Conservation (phyloP, 2,888 invertebrate species). For the Myathropa florea region DNA sequence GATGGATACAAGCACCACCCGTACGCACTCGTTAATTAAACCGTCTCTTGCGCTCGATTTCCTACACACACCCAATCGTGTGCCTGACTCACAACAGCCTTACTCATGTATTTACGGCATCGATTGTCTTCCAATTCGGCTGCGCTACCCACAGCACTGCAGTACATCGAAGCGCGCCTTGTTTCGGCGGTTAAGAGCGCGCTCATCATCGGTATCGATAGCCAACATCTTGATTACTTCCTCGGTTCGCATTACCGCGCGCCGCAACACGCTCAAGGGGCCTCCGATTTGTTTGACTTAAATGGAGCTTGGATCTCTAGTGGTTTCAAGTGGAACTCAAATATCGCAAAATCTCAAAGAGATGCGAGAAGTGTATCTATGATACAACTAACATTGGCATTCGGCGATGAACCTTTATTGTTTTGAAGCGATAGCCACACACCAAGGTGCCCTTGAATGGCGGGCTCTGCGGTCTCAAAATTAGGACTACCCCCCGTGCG, state of each 20-base stretch:
- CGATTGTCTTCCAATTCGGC: neutral
- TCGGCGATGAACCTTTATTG: neutral
- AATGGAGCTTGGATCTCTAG: slow-evolving; percentile 20
- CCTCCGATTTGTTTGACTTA: slow-evolving; percentile 18
- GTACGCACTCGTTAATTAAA: slow-evolving; percentile 6
- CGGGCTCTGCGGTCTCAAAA: slow-evolving; percentile 15
- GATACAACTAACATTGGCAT: slow-evolving; percentile 17
- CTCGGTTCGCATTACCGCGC: slow-evolving; percentile 14
- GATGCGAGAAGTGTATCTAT: neutral
- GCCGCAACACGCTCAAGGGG: neutral
- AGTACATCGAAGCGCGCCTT: neutral
- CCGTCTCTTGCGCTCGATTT: neutral
- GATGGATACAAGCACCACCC: neutral
- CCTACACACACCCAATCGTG: slow-evolving; percentile 10
- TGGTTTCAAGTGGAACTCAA: slow-evolving; percentile 20
- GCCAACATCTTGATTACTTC: slow-evolving; percentile 41
- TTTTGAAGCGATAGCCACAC: neutral
- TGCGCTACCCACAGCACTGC: neutral
- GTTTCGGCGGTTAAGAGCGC: slow-evolving; percentile 16
- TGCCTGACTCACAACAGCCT: neutral
- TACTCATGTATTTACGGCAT: slow-evolving; percentile 6
- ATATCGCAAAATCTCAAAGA: slow-evolving; percentile 26
- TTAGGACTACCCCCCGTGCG: neutral
- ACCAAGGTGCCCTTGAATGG: slow-evolving; percentile 16
- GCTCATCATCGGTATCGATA: neutral